Percentiles rank a stretch among this genome's conserved stretches.
phyloP scores from a whole-genome alignment of 1,140 invertebrate genomes.

The Nixonia krombeini region DNA sequence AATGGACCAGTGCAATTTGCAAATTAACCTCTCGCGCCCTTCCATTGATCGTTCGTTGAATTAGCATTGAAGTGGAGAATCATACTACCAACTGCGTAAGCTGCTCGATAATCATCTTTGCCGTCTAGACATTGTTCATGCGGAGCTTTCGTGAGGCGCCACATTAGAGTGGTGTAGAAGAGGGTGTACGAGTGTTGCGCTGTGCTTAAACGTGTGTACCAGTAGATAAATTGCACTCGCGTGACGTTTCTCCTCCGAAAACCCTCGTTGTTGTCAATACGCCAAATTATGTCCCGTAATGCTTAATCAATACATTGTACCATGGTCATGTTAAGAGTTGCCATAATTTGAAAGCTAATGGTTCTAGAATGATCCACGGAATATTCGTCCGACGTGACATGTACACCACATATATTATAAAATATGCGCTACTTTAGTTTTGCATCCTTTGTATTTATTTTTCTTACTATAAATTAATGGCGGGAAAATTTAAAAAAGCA shows the following conservation, averaged over 20 bases:
- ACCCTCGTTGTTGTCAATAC: slow-evolving; percentile 7
- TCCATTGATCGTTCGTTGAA: not conserved
- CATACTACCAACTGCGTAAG: slow-evolving; percentile 1
- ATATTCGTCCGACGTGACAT: too few species aligned
- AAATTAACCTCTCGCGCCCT: too few species aligned
- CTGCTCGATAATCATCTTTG: slow-evolving; percentile 14
- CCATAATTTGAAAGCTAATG: not conserved
- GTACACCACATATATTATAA: too few species aligned
- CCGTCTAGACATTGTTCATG: slow-evolving; percentile 25
- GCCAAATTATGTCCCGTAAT: slow-evolving; percentile 7
- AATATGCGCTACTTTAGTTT: too few species aligned
- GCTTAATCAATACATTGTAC: slow-evolving; percentile 27
- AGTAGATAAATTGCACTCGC: slow-evolving; percentile 22
- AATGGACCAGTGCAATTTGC: too few species aligned
- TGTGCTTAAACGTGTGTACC: slow-evolving; percentile 14
- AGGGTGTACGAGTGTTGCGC: slow-evolving; percentile 13
- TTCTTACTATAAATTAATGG: too few species aligned
- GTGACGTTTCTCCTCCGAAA: slow-evolving; percentile 25
- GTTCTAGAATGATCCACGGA: too few species aligned
- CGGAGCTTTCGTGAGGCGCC: slow-evolving; percentile 37
- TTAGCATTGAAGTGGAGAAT: slow-evolving; percentile 7
- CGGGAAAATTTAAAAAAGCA: too few species aligned
- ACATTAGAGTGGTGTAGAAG: slow-evolving; percentile 16
- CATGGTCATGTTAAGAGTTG: slow-evolving; percentile 6
- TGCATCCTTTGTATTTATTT: too few species aligned